These are phyloP conservation scores for Mormoops blainvillei DNA, from an alignment of 2,113 vertebrate genomes.

Conservation along the genomic window DNA sequence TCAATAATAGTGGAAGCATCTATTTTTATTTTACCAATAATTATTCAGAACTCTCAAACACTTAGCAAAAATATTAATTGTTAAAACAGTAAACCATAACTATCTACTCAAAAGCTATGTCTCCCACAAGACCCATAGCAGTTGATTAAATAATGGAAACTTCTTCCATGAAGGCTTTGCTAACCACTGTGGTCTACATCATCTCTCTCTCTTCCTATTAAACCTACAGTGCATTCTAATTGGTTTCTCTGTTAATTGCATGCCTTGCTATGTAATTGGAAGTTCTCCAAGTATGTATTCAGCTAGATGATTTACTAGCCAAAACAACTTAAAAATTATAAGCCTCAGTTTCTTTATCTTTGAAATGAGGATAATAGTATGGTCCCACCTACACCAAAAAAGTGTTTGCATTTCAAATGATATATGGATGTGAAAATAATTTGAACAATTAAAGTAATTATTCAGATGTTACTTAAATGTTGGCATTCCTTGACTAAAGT, in stretches of 20 bases:
- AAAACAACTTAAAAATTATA: conserved; percentile 14
- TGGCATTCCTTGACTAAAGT: neutral
- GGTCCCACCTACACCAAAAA: neutral
- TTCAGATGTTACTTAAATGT: neutral
- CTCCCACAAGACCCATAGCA: neutral
- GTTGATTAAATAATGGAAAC: neutral
- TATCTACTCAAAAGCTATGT: neutral
- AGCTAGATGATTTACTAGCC: neutral
- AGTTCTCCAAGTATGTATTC: neutral
- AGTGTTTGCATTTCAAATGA: neutral
- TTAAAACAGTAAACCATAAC: conserved; percentile 32
- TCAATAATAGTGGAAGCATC: neutral
- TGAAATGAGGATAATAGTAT: neutral
- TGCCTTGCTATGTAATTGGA: neutral
- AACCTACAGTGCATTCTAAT: neutral
- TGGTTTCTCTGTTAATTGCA: neutral
- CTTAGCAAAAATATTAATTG: conserved; percentile 10
- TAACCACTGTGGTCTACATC: neutral
- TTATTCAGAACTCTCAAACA: neutral
- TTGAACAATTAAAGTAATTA: conserved; percentile 31
- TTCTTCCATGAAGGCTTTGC: neutral
- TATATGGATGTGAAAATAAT: neutral
- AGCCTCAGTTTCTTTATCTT: neutral
- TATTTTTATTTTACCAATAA: conserved; percentile 4
- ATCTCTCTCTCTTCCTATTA: neutral